Evolutionary conservation across 2,888 invertebrate genomes (phyloP).

Genomic region (Calliphora vomitoria): DNA sequence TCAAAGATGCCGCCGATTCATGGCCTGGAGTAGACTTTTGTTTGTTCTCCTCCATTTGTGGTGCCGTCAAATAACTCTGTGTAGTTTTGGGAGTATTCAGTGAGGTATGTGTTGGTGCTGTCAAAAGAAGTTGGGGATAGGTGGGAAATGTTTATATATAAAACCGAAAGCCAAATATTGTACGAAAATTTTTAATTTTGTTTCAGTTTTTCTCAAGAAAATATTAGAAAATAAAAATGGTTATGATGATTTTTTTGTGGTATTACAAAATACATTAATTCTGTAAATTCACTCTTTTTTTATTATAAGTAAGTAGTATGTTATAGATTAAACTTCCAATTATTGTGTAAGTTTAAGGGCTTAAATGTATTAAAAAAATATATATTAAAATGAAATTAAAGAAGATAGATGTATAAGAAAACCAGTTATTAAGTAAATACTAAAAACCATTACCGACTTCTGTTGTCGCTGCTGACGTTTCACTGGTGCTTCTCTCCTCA

Average conservation of each 20-base stretch:
- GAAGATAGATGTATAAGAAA: not conserved
- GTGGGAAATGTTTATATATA: constrained; percentile 40
- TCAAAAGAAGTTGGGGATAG: constrained; percentile 70
- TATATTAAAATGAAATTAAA: not conserved
- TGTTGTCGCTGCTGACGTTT: not conserved
- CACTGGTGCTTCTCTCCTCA: constrained; percentile 41
- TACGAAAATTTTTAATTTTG: constrained; percentile 74
- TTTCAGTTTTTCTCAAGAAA: not conserved
- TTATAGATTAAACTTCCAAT: not conserved
- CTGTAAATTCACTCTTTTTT: constrained; percentile 54
- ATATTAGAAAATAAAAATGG: not conserved
- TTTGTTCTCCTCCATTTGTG: constrained; percentile 54
- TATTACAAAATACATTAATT: not conserved
- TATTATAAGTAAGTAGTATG: not conserved
- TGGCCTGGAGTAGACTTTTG: constrained; percentile 76
- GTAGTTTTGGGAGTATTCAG: constrained; percentile 8
- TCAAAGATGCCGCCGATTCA: constrained; percentile 75
- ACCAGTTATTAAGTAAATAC: constrained; percentile 61
- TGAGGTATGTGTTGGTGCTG: constrained; percentile 39
- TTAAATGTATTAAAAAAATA: constrained; percentile 35
- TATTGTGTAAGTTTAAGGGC: constrained; percentile 1
- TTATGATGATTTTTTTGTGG: constrained; percentile 13
- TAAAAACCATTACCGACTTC: constrained; percentile 81
- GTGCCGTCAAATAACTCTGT: not conserved
- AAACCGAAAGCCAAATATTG: constrained; percentile 68